Conservation (phyloP, 2,888 invertebrate genomes). For the Melanchra persicariae region DNA sequence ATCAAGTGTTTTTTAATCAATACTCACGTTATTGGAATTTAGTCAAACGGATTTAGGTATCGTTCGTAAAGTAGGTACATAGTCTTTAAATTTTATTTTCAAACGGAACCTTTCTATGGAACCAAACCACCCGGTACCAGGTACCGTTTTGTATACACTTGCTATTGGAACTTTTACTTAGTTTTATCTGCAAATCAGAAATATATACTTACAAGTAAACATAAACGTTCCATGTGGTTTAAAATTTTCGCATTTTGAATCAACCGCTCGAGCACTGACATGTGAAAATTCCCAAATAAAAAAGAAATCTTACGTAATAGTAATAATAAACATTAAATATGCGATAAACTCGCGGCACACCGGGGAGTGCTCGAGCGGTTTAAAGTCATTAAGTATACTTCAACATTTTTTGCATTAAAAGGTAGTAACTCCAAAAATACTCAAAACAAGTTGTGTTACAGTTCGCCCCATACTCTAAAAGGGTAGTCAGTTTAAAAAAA, state of each 20-base stretch:
- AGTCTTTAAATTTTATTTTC: constrained; percentile 29
- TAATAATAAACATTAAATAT: too few species aligned
- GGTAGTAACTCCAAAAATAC: too few species aligned
- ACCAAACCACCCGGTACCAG: constrained; percentile 22
- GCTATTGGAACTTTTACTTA: constrained; percentile 7
- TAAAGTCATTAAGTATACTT: too few species aligned
- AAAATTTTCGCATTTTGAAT: background rate
- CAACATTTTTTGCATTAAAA: too few species aligned
- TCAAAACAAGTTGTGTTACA: constrained; percentile 2
- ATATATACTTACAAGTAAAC: background rate
- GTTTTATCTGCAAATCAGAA: constrained; percentile 25
- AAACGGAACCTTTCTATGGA: constrained; percentile 27
- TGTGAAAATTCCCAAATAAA: too few species aligned
- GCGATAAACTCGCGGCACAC: too few species aligned
- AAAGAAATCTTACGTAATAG: too few species aligned
- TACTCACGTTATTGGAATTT: constrained; percentile 66
- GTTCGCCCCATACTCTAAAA: background rate
- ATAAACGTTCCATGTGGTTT: background rate
- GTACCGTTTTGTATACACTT: constrained; percentile 34
- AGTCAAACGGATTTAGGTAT: constrained; percentile 48
- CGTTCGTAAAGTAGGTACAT: too few species aligned
- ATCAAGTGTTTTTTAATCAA: constrained; percentile 58
- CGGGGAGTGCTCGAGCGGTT: too few species aligned
- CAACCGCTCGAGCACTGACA: too few species aligned
- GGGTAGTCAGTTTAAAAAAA: background rate